These are phyloP conservation scores for Hydraecia micacea DNA, from an alignment of 2,888 invertebrate species.

Conservation along the genomic window DNA sequence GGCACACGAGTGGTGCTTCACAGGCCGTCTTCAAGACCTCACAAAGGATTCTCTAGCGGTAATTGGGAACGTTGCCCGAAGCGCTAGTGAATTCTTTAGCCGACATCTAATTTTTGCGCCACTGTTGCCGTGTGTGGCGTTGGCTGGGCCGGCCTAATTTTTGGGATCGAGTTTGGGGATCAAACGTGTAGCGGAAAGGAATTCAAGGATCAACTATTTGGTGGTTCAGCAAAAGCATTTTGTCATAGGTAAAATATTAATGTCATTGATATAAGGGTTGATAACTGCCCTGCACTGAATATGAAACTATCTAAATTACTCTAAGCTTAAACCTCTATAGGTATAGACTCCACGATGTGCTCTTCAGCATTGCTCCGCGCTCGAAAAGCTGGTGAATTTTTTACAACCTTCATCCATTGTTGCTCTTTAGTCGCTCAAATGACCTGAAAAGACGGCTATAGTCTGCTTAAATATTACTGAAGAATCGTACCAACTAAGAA, in stretches of 20 bases:
- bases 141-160: not conserved
- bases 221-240: not conserved
- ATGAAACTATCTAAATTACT: not conserved
- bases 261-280: not conserved
- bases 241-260: not conserved
- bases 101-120: constrained; percentile 41
- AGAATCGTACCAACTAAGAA: not conserved
- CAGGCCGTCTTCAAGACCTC: constrained; percentile 34
- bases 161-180: not conserved
- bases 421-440: not conserved
- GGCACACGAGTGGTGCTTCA: constrained; percentile 27
- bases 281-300: not conserved
- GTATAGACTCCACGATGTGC: not conserved
- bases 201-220: not conserved
- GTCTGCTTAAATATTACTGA: constrained; percentile 5
- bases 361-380: not conserved
- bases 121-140: constrained; percentile 18
- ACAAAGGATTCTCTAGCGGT: constrained; percentile 58
- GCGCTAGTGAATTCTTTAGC: constrained; percentile 53
- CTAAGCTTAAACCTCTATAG: not conserved
- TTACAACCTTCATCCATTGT: constrained; percentile 27
- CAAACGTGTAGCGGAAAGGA: not conserved
- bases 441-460: not conserved
- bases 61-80: constrained; percentile 64
- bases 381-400: constrained; percentile 21